Percentiles rank a stretch among this genome's conserved stretches.
Evolutionary conservation across 2,113 vertebrate species (phyloP).

Genomic region (Todiramphus chloris): DNA sequence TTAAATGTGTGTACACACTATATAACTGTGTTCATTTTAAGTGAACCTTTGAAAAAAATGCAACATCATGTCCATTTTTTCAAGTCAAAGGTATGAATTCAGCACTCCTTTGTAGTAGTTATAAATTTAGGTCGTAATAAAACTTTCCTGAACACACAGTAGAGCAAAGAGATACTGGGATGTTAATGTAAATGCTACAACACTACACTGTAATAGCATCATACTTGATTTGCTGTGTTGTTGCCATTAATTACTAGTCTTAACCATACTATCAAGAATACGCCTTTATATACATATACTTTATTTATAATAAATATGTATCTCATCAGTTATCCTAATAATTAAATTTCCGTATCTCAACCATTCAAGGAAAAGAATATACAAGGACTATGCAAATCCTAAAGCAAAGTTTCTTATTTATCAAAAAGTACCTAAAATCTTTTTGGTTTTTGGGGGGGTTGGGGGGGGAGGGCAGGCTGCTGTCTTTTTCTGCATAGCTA

Average conservation of each 20-base stretch:
- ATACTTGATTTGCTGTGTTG: not conserved
- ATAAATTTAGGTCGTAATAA: not conserved
- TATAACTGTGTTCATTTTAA: not conserved
- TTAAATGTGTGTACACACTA: slow-evolving; percentile 4
- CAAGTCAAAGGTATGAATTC: not conserved
- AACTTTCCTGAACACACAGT: not conserved
- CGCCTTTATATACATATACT: slow-evolving; percentile 44
- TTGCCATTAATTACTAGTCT: not conserved
- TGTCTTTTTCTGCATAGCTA: not conserved
- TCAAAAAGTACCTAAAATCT: not conserved
- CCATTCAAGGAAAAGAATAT: not conserved
- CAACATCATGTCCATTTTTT: not conserved
- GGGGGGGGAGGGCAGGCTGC: not conserved
- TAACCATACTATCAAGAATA: not conserved
- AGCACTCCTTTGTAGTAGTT: not conserved
- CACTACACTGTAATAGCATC: not conserved
- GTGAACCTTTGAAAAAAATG: not conserved
- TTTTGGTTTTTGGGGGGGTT: not conserved
- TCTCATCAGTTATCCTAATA: not conserved
- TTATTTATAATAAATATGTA: slow-evolving; percentile 40
- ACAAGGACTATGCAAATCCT: slow-evolving; percentile 1
- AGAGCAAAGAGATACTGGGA: not conserved
- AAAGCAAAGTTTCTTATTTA: not conserved
- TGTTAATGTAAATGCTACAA: not conserved
- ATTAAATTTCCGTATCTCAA: slow-evolving; percentile 10